phyloP scores from a whole-genome alignment of 1,140 invertebrate species.

The Drosophila sp. region DNA sequence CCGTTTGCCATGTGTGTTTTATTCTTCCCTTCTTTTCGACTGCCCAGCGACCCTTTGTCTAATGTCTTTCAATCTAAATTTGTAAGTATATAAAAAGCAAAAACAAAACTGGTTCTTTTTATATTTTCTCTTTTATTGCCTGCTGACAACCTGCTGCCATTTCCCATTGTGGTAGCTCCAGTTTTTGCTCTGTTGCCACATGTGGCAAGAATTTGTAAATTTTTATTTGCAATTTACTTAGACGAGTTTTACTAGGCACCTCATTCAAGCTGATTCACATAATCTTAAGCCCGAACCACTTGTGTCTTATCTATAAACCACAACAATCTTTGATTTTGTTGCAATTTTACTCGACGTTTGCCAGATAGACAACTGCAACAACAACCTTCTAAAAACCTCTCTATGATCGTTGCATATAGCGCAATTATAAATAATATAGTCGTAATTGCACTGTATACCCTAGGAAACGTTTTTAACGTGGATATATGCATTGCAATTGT shows the following conservation, averaged over 20 bases:
- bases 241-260: slow-evolving; percentile 26
- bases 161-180: neutral
- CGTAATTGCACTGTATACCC: slow-evolving; percentile 10
- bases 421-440: slow-evolving; percentile 18
- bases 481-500: neutral
- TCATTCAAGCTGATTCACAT: slow-evolving; percentile 1
- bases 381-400: slow-evolving; percentile 8
- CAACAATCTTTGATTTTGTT: slow-evolving; percentile 17
- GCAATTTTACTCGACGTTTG: neutral
- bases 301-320: slow-evolving; percentile 17
- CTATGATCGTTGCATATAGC: slow-evolving; percentile 1
- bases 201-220: slow-evolving; percentile 31
- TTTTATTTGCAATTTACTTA: slow-evolving; percentile 1
- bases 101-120: slow-evolving; percentile 45
- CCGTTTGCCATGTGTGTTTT: slow-evolving; percentile 32
- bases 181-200: slow-evolving; percentile 33
- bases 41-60: slow-evolving; percentile 25
- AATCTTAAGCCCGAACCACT: slow-evolving; percentile 5
- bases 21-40: neutral
- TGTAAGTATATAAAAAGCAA: neutral
- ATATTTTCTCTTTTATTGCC: slow-evolving; percentile 44
- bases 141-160: slow-evolving; percentile 15
- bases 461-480: neutral
- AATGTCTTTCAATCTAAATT: slow-evolving; percentile 16
- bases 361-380: slow-evolving; percentile 6